Evolutionary conservation across 2,888 invertebrate species (phyloP).

Genomic region (Napeogenes sylphis): DNA sequence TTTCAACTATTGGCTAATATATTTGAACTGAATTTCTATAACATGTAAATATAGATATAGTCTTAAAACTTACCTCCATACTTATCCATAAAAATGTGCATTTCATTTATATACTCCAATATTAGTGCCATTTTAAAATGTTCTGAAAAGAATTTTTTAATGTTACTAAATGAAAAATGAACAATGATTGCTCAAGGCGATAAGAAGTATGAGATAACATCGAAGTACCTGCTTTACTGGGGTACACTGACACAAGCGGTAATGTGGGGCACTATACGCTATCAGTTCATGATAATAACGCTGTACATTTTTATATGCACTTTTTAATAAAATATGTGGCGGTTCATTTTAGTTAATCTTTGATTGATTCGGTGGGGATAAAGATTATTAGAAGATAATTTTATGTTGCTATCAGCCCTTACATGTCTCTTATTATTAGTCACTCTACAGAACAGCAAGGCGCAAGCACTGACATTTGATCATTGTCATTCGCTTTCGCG

Average conservation of each 20-base stretch:
- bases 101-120: constrained; percentile 86
- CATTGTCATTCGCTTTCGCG: constrained; percentile 12
- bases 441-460: constrained; percentile 4
- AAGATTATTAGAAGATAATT: constrained; percentile 20
- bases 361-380: constrained; percentile 13
- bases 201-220: constrained; percentile 33
- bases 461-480: constrained; percentile 13
- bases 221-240: constrained; percentile 26
- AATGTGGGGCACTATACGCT: constrained; percentile 20
- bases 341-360: constrained; percentile 23
- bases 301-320: constrained; percentile 10
- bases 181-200: constrained; percentile 18
- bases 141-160: constrained; percentile 55
- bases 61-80: constrained; percentile 84
- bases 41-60: constrained; percentile 11
- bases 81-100: constrained; percentile 88
- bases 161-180: constrained; percentile 13
- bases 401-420: constrained; percentile 17
- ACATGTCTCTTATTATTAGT: constrained; percentile 18
- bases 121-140: constrained; percentile 85
- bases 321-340: constrained; percentile 11
- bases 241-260: constrained; percentile 25
- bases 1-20: no score
- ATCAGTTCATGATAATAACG: constrained; percentile 22
- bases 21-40: constrained; percentile 2